Evolutionary conservation across 1,140 invertebrate genomes (phyloP).

Genomic region (Hyles vespertilio): DNA sequence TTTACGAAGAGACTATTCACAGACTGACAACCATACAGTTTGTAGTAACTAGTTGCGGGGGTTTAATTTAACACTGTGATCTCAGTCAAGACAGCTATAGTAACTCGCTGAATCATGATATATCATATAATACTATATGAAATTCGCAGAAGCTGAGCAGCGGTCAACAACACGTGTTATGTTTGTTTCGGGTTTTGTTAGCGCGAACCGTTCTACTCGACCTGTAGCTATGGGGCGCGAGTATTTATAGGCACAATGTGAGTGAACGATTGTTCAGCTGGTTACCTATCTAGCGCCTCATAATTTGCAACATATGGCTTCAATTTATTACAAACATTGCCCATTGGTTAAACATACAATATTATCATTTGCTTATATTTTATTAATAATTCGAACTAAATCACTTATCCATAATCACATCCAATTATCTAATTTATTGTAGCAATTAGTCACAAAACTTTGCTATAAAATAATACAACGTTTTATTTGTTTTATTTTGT

Average conservation of each 20-base stretch:
- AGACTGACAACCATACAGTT: too few relatives aligned
- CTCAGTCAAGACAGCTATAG: background rate
- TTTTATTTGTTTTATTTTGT: background rate
- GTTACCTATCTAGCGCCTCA: constrained; percentile 4
- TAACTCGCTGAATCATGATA: background rate
- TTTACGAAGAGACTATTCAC: too few relatives aligned
- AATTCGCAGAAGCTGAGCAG: constrained; percentile 14
- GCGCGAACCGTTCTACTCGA: constrained; percentile 12
- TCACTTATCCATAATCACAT: too few relatives aligned
- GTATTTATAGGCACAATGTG: constrained; percentile 41
- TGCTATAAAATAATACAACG: background rate
- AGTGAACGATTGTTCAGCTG: constrained; percentile 5
- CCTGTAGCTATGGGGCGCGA: constrained; percentile 14
- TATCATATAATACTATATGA: constrained; percentile 6
- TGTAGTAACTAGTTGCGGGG: background rate
- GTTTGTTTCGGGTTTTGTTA: constrained; percentile 17
- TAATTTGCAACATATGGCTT: background rate
- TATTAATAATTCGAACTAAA: too few relatives aligned
- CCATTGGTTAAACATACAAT: too few relatives aligned
- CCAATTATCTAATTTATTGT: background rate
- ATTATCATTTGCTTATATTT: too few relatives aligned
- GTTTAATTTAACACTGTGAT: background rate
- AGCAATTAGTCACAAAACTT: background rate
- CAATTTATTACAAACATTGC: background rate
- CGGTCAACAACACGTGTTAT: constrained; percentile 19